Evolutionary conservation across 2,797 vertebrate genomes (phyloP).

Genomic region (Periparus ater): DNA sequence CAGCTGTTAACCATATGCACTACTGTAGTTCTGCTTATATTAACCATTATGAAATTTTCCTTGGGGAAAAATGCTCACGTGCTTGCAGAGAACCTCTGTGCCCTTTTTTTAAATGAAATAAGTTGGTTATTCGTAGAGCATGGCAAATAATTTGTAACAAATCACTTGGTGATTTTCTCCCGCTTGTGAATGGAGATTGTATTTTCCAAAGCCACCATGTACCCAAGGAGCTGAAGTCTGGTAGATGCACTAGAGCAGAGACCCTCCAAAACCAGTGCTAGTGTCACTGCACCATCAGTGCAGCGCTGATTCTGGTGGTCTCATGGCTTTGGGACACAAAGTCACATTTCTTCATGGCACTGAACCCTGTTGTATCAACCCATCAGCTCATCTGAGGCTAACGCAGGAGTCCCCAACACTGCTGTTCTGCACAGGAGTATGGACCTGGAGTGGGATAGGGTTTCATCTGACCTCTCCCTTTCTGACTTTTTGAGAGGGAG

Average conservation of each 20-base stretch:
- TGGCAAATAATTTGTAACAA: slow-evolving; percentile 45
- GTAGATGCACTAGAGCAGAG: not conserved
- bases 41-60: slow-evolving; percentile 58
- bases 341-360: not conserved
- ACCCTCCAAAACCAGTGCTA: not conserved
- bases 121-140: slow-evolving; percentile 28
- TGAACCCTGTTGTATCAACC: too few relatives aligned
- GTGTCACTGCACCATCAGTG: not conserved
- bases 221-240: not conserved
- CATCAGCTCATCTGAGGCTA: not conserved
- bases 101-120: slow-evolving; percentile 45
- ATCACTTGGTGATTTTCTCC: slow-evolving; percentile 45
- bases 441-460: not conserved
- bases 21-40: slow-evolving; percentile 63
- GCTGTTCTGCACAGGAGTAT: not conserved
- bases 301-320: fast-evolving
- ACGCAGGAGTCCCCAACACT: fast-evolving
- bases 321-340: fast-evolving
- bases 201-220: not conserved
- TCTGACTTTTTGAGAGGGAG: not conserved
- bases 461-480: not conserved
- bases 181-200: not conserved
- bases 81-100: slow-evolving; percentile 37
- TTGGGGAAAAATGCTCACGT: slow-evolving; percentile 28
- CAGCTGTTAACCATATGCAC: slow-evolving; percentile 71